Evolutionary conservation across 2,797 vertebrate species (phyloP).

Genomic region (Poeciliopsis turneri): DNA sequence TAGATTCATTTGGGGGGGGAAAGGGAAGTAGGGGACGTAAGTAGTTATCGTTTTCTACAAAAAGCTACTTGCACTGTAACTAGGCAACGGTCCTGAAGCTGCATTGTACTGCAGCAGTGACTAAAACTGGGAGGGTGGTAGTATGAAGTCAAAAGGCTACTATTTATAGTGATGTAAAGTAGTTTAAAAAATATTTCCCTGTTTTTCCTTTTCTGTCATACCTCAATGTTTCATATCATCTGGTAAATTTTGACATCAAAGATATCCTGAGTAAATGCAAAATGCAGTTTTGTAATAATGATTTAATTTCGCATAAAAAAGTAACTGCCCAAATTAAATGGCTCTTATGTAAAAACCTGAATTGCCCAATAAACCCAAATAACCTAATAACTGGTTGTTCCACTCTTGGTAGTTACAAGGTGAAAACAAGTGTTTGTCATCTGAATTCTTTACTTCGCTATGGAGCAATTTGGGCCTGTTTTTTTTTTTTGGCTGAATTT

Average conservation of each 20-base stretch:
- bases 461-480: background rate
- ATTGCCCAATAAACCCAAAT: background rate
- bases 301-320: background rate
- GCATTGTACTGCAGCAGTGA: conserved; percentile 68
- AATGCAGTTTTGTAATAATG: background rate
- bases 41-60: conserved; percentile 63
- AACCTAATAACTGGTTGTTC: background rate
- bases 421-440: background rate
- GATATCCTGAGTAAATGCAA: background rate
- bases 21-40: conserved; percentile 21
- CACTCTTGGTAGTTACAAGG: background rate
- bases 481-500: background rate
- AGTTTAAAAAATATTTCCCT: background rate
- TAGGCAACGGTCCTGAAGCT: conserved; percentile 74
- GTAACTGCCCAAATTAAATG: background rate
- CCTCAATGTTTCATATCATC: background rate
- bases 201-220: background rate
- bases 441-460: background rate
- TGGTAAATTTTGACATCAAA: background rate
- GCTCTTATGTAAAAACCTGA: background rate
- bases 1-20: conserved; percentile 49
- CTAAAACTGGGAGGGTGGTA: conserved; percentile 68
- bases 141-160: conserved; percentile 46
- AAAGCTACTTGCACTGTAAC: conserved; percentile 72
- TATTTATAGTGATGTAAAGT: background rate